Conservation (phyloP, 2,797 vertebrate genomes). For the Aplochiton taeniatus region DNA sequence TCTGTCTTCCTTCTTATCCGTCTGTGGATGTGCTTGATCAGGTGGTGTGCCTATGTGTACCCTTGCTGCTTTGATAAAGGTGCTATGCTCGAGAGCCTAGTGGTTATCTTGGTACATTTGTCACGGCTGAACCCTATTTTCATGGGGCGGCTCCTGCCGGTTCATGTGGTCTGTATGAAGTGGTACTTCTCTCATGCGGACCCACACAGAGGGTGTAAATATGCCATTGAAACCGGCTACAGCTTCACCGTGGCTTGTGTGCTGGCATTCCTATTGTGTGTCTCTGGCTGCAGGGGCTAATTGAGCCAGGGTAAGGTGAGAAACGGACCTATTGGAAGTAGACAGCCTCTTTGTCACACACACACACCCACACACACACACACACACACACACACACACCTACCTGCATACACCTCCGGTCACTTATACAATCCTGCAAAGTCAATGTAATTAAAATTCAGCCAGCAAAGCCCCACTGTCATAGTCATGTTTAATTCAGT, state of each 20-base stretch:
- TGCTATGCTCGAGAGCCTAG: too few relatives aligned
- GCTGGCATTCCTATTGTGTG: constrained; percentile 18
- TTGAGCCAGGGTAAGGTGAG: background rate
- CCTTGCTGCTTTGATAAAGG: background rate
- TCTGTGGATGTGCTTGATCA: too few relatives aligned
- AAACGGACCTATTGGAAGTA: constrained; percentile 8
- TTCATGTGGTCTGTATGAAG: constrained; percentile 3
- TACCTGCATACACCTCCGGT: constrained; percentile 28
- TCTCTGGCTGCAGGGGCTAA: constrained; percentile 24
- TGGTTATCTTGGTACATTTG: background rate
- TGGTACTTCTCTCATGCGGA: background rate
- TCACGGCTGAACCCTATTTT: constrained; percentile 22
- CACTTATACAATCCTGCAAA: constrained; percentile 52
- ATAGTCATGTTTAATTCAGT: constrained; percentile 79
- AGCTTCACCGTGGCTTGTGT: background rate
- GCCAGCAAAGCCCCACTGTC: constrained; percentile 67
- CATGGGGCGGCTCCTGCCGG: background rate
- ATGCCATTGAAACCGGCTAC: constrained; percentile 16
- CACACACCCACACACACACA: background rate
- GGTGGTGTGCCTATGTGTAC: too few relatives aligned
- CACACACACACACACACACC: background rate
- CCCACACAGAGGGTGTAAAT: constrained; percentile 14
- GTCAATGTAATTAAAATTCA: constrained; percentile 79
- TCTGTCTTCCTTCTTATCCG: background rate
- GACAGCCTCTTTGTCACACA: background rate